These are phyloP conservation scores for Hormaphis cornu DNA, from an alignment of 1,140 invertebrate genomes.

Conservation along the genomic window DNA sequence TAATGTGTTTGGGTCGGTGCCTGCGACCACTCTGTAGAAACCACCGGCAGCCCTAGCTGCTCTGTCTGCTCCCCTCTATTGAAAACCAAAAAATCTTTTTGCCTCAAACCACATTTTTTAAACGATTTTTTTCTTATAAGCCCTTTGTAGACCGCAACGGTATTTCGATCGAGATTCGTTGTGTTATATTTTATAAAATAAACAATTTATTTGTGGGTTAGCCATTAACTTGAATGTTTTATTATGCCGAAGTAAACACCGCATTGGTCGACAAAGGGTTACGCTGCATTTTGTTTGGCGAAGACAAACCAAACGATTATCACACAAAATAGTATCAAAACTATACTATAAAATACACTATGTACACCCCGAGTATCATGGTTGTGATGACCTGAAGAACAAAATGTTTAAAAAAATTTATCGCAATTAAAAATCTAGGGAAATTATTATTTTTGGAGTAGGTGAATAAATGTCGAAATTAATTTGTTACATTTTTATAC, in stretches of 20 bases:
- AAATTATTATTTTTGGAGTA: no score
- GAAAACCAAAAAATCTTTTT: slow-evolving; percentile 34
- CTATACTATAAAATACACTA: slow-evolving; percentile 12
- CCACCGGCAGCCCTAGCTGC: slow-evolving; percentile 63
- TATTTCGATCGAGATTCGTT: no score
- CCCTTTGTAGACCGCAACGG: neutral
- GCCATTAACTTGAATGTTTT: no score
- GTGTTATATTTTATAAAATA: no score
- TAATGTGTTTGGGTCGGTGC: slow-evolving; percentile 62
- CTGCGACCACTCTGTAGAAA: slow-evolving; percentile 64
- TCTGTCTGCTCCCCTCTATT: slow-evolving; percentile 50
- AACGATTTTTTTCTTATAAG: neutral
- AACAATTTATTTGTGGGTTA: no score
- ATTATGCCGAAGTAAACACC: neutral
- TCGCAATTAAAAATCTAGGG: no score
- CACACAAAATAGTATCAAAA: neutral
- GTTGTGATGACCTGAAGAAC: no score
- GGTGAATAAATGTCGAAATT: no score
- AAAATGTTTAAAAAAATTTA: no score
- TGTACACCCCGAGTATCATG: neutral
- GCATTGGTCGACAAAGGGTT: slow-evolving; percentile 3
- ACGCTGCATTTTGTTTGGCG: neutral
- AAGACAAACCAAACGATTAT: slow-evolving; percentile 1
- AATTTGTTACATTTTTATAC: no score
- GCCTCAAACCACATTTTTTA: slow-evolving; percentile 23